Conservation (phyloP, 2,113 vertebrate genomes). For the Scolopax mira region DNA sequence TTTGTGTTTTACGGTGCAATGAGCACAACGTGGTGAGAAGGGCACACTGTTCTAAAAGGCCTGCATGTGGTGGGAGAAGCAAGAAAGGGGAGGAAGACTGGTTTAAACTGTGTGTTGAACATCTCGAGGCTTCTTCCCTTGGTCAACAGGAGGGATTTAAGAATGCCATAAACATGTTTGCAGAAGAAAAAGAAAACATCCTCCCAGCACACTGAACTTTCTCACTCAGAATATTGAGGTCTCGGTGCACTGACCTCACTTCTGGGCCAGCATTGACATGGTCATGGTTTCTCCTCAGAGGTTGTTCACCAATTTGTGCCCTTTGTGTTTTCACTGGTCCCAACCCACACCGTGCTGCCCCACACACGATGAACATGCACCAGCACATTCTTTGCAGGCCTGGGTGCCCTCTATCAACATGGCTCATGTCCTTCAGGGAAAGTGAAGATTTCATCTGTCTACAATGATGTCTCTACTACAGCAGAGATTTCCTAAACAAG, state of each 20-base stretch:
- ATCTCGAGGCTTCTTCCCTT: neutral
- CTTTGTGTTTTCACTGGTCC: accelerated
- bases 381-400: neutral
- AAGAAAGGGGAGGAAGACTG: neutral
- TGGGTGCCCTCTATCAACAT: neutral
- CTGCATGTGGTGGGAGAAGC: neutral
- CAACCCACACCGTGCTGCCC: neutral
- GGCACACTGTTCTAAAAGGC: accelerated
- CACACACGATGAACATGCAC: too few species aligned
- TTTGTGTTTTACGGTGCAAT: neutral
- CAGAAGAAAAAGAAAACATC: slow-evolving; percentile 37
- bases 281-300: neutral
- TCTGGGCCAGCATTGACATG: neutral
- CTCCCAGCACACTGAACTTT: neutral
- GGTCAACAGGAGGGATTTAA: neutral
- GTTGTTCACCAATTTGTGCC: neutral
- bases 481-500: neutral
- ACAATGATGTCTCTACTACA: neutral
- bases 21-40: neutral
- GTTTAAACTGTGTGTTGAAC: neutral
- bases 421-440: accelerated
- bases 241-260: neutral
- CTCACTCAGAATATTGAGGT: neutral
- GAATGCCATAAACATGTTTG: neutral
- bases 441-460: neutral